Evolutionary conservation across 2,888 invertebrate genomes (phyloP).

Genomic region (Epicampocera succincta): DNA sequence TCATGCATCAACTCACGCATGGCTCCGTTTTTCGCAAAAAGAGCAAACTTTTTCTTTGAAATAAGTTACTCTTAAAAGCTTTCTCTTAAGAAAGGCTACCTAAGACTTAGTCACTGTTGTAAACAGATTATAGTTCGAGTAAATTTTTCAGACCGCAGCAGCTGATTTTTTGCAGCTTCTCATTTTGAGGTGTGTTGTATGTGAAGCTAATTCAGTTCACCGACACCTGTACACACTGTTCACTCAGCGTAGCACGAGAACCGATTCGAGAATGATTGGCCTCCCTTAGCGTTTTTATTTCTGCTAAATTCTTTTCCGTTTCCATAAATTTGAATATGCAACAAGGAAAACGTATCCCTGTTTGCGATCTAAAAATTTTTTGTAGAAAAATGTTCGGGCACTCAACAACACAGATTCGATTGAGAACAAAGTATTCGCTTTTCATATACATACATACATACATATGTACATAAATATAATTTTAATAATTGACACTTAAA

Average conservation of each 20-base stretch:
- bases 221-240: constrained; percentile 59
- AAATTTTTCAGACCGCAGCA: constrained; percentile 47
- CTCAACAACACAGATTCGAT: too few relatives aligned
- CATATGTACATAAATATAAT: too few relatives aligned
- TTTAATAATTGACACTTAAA: too few relatives aligned
- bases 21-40: constrained; percentile 1
- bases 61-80: not conserved
- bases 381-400: too few relatives aligned
- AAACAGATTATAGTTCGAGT: not conserved
- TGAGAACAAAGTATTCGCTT: too few relatives aligned
- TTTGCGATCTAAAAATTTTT: too few relatives aligned
- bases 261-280: not conserved
- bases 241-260: not conserved
- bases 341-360: too few relatives aligned
- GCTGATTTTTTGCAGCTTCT: constrained; percentile 45
- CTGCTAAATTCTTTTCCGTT: too few relatives aligned
- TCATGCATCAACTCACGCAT: not conserved
- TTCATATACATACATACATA: too few relatives aligned
- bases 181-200: constrained; percentile 21
- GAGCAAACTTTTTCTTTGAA: not conserved
- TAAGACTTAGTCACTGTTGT: not conserved
- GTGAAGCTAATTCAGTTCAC: constrained; percentile 61
- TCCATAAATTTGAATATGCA: too few relatives aligned
- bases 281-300: constrained; percentile 36
- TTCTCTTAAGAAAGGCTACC: constrained; percentile 27